Evolutionary conservation across 1,140 invertebrate species (phyloP).

Genomic region (Drosophila orosa): DNA sequence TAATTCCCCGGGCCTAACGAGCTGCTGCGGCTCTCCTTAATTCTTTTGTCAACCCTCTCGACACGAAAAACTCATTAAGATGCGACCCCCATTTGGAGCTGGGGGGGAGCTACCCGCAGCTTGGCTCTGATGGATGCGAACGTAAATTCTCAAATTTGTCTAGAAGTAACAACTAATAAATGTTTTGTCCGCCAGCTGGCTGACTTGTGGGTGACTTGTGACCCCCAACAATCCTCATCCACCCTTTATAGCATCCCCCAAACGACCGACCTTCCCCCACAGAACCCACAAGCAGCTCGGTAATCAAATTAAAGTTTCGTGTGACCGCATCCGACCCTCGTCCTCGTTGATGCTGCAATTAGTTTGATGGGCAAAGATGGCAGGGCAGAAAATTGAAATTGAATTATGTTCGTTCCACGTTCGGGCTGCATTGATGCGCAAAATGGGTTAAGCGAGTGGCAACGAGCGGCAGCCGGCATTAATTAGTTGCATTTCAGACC

Average conservation of each 20-base stretch:
- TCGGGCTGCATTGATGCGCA: slow-evolving; percentile 32
- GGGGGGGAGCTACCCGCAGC: not conserved
- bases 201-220: slow-evolving; percentile 40
- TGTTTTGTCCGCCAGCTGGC: slow-evolving; percentile 52
- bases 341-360: slow-evolving; percentile 58
- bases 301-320: slow-evolving; percentile 76
- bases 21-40: slow-evolving; percentile 30
- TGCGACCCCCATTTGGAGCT: slow-evolving; percentile 18
- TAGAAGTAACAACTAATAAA: slow-evolving; percentile 74
- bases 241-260: not conserved
- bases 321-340: slow-evolving; percentile 52
- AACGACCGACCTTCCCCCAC: slow-evolving; percentile 16
- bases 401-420: slow-evolving; percentile 36
- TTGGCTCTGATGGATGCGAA: slow-evolving; percentile 38
- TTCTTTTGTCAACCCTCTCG: slow-evolving; percentile 49
- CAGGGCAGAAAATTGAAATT: slow-evolving; percentile 65
- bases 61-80: slow-evolving; percentile 74
- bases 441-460: slow-evolving; percentile 48
- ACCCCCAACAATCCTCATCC: slow-evolving; percentile 1
- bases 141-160: slow-evolving; percentile 71
- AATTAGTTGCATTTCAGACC: slow-evolving; percentile 33
- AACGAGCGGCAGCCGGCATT: slow-evolving; percentile 39
- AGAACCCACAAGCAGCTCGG: slow-evolving; percentile 40
- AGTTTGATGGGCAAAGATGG: slow-evolving; percentile 60
- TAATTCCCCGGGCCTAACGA: slow-evolving; percentile 45